Base-by-base conservation (phyloP, 2,888 invertebrate genomes). In the Dynastes grantii region DNA sequence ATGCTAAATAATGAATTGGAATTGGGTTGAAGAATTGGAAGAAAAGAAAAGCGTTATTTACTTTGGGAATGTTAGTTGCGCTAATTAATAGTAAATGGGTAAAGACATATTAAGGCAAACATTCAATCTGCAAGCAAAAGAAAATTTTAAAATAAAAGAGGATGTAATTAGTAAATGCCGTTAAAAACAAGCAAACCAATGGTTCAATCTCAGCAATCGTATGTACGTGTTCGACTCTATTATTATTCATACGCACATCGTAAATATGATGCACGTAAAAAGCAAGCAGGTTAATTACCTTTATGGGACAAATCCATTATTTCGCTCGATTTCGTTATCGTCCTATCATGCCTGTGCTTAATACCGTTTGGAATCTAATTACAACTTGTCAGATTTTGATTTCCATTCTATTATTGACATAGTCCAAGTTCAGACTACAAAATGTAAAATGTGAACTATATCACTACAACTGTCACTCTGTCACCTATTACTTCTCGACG, bases 121-220 rank as follows among this genome's bases (percentile, higher is more conserved):
- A 77, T 71, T 77, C 77, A 64, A 77, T 77, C 77, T 77, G 78
- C 70, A 78, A 78, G 71, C 61, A 78, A 77, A 58, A 51, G 77
- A 64, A 58, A 75, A n/a, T 73, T 22, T 76, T 55, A 76, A 40
- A 67, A 76, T 13, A 55, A 61, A 75, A 61, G n/a, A 61, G 37
- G 58, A 16, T 40, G 61, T 40, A 22, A 73, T 40, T 22, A 40
- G 51, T 55, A 32, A 71, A 71, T 55, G 13, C 8, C 37, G 65
- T 5, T 27, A 65, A 45, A 40, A 65, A 64, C 16, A n/a, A 40
- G 40, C 4, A 16, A 40, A 40, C 3, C 37, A 40, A 40, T 16
- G 13, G 0, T 13, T 65, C 40, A 37, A 65, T 53, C 53, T n/a
- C 65, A 37, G 65, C 27, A n/a, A 65, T 37, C 37, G 29, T 11